Base-by-base conservation (phyloP, 2,888 invertebrate genomes). In the Plebejus melissa region DNA sequence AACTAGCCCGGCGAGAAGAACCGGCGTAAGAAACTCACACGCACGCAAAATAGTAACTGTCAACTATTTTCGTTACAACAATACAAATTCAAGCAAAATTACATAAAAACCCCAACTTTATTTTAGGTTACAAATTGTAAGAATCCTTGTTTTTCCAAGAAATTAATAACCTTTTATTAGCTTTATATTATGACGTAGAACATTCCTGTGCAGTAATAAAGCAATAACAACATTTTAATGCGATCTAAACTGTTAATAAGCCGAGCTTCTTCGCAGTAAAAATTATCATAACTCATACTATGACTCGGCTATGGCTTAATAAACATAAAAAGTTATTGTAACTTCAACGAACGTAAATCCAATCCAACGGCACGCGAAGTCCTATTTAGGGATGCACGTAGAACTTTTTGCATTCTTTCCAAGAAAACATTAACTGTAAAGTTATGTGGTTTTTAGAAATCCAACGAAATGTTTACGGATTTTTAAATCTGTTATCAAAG, bases 291-390 rank as follows among this genome's bases (percentile, higher is more conserved):
- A 32, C 72, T 32, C 72, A 32, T 32, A 13, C 54, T 72, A 32
- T 50, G 72, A 72, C 50, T 72, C 28, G 22, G 46, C 71, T 54
- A 72, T 72, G 32, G 72, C 72, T 72, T 72, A 32, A 72, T 72
- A 50, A 72, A 50, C 72, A 13, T 77, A 81, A 83, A 85, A 84
- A 82, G 80, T 81, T 80, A 85, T 83, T 84, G 83, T 81, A 83
- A 82, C 80, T 82, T 80, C 82, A 83, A 85, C 85, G 83, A 84
- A 86, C 83, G 78, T 82, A 83, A 78, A 84, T 82, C 83, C 82
- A 85, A 87, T 88, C 85, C 84, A 70, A 28, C 83, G 87, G 88
- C 91, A 92, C 91, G 91, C 91, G 87, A 92, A 84, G 79, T 79
- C 78, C 86, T 85, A 83, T 86, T 91, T 90, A 86, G 83, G 85